Conservation (phyloP, 1,140 invertebrate species). For the honey bee (Apis mellifera) region Amel_HAv3.1 CM009931.2:11916501-11917000, state of each 20-base stretch:
- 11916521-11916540: conserved; percentile 18
- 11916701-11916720: background rate
- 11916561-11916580: conserved; percentile 35
- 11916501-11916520: conserved; percentile 14
- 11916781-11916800: background rate
- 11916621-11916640: background rate
- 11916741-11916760: background rate
- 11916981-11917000: background rate
- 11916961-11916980: background rate
- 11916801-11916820: background rate
- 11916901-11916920: background rate
- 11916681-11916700: background rate
- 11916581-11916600: conserved; percentile 30
- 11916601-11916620: conserved; percentile 34
- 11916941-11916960: background rate
- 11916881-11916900: background rate
- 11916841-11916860: background rate
- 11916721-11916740: background rate
- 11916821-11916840: background rate
- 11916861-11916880: background rate
- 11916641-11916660: background rate
- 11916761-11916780: background rate
- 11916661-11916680: background rate
- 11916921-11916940: background rate
- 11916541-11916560: conserved; percentile 49